Evolutionary conservation across 2,113 vertebrate genomes (phyloP).

Genomic region (Fregata magnificens): DNA sequence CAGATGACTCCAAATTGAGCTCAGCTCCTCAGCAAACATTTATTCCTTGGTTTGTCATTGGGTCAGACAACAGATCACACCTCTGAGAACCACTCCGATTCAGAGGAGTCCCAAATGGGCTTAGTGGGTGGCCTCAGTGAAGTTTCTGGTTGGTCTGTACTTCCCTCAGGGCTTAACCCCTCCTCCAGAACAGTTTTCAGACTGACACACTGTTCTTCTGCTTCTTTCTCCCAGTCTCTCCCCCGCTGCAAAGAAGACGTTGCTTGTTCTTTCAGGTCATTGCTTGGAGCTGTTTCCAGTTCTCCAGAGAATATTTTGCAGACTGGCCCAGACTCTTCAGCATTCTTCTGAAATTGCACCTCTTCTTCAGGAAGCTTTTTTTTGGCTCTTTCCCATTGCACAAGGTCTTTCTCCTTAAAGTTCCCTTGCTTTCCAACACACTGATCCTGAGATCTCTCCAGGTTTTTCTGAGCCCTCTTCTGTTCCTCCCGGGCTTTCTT

Average conservation of each 20-base stretch:
- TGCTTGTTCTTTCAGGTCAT: not conserved
- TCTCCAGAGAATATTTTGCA: not conserved
- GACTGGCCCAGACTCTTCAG: not conserved
- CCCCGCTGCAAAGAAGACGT: fast-evolving
- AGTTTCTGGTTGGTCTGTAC: not conserved
- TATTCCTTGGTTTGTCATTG: not conserved
- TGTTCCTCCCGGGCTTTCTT: not conserved
- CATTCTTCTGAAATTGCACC: not conserved
- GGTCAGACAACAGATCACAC: not conserved
- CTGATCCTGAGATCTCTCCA: not conserved
- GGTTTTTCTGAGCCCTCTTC: not conserved
- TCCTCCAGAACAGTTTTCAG: constrained; percentile 43
- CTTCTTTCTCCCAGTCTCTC: not conserved
- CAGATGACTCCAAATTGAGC: not conserved
- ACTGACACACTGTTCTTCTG: not conserved
- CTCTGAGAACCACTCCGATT: not conserved
- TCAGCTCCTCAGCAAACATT: not conserved
- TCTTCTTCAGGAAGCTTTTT: not conserved
- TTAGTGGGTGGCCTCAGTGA: not conserved
- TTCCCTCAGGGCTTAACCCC: not conserved
- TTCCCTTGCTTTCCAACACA: not conserved
- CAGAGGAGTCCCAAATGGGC: not conserved
- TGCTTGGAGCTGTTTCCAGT: not conserved
- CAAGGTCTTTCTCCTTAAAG: not conserved
- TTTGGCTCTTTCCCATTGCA: not conserved